These are phyloP conservation scores for Rhagonycha fulva DNA, from an alignment of 2,888 invertebrate genomes.

Conservation along the genomic window DNA sequence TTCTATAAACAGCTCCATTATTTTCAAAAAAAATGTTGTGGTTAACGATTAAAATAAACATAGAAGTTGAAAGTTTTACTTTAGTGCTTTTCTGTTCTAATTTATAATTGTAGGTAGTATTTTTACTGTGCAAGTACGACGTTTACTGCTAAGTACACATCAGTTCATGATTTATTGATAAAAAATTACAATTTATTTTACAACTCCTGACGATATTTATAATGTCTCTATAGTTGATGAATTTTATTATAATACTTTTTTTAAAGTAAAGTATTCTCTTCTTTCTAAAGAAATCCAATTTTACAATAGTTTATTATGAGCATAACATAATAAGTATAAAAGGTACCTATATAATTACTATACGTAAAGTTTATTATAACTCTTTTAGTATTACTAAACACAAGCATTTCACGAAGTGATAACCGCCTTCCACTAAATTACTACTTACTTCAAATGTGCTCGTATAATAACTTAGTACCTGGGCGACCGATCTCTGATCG, in stretches of 20 bases:
- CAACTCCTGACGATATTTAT: neutral
- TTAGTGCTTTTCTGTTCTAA: no score
- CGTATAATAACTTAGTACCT: no score
- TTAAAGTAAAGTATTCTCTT: neutral
- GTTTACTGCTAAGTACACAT: neutral
- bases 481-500: no score
- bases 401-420: no score
- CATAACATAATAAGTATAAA: no score
- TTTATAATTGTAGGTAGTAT: neutral
- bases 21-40: no score
- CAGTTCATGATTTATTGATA: neutral
- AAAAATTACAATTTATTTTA: neutral
- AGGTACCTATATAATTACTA: no score
- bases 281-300: neutral
- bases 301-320: neutral
- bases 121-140: neutral
- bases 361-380: no score
- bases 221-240: neutral
- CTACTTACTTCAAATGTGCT: no score
- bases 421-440: no score
- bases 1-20: no score
- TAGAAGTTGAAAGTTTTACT: neutral
- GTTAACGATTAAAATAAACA: neutral
- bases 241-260: neutral
- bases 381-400: no score